Percentiles rank a stretch among this genome's conserved stretches.
Evolutionary conservation across 2,113 vertebrate genomes (phyloP).

Genomic region (Lamprotornis superbus): DNA sequence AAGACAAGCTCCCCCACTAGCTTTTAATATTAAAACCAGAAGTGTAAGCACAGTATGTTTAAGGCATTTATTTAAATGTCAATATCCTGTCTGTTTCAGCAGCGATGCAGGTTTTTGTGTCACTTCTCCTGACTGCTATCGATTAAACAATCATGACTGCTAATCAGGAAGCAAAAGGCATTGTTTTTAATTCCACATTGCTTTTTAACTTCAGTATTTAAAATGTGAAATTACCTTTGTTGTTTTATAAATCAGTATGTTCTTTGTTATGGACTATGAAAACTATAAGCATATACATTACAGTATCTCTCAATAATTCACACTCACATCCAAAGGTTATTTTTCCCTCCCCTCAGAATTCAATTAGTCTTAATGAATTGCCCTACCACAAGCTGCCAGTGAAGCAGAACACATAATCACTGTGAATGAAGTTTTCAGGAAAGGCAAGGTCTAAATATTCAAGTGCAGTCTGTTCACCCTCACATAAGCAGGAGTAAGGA

Average conservation of each 20-base stretch:
- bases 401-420: conserved; percentile 19
- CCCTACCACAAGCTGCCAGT: conserved; percentile 3
- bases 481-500: neutral
- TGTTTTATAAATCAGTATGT: neutral
- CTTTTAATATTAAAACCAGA: conserved; percentile 13
- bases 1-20: neutral
- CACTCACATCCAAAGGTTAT: neutral
- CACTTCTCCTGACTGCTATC: neutral
- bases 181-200: neutral
- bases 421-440: conserved; percentile 11
- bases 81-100: conserved; percentile 26
- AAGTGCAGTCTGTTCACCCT: neutral
- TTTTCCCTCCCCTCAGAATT: conserved; percentile 12
- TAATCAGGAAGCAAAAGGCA: conserved; percentile 26
- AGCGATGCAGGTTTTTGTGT: neutral
- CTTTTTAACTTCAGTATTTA: neutral
- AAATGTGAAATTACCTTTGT: neutral
- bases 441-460: neutral
- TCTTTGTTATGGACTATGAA: neutral
- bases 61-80: conserved; percentile 45
- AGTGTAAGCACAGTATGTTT: conserved; percentile 15
- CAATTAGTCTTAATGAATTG: conserved; percentile 44
- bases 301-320: neutral
- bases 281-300: neutral
- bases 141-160: conserved; percentile 21